phyloP scores from a whole-genome alignment of 2,797 vertebrate genomes.

The Enteromius radiatus region DNA sequence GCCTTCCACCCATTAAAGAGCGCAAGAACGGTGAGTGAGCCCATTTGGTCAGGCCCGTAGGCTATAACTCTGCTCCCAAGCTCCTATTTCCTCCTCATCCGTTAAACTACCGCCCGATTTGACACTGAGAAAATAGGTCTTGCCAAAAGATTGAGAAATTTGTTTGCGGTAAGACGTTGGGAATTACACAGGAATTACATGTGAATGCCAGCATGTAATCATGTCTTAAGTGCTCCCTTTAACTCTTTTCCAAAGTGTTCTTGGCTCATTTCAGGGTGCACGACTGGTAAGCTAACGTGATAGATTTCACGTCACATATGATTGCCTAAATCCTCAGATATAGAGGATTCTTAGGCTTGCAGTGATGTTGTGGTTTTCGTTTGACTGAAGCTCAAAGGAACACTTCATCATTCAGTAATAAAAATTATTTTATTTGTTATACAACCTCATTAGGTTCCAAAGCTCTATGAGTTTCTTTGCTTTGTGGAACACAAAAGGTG shows the following conservation, averaged over 20 bases:
- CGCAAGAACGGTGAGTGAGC: conserved; percentile 79
- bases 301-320: conserved; percentile 46
- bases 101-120: conserved; percentile 62
- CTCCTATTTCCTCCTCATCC: conserved; percentile 59
- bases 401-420: not conserved
- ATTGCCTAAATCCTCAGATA: conserved; percentile 28
- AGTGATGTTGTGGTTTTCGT: conserved; percentile 28
- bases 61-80: conserved; percentile 35
- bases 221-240: conserved; percentile 56
- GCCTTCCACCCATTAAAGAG: conserved; percentile 79
- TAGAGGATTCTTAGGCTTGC: conserved; percentile 5
- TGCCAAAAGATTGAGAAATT: conserved; percentile 60
- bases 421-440: not conserved
- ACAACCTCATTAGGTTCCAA: not conserved
- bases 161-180: conserved; percentile 67
- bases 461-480: not conserved
- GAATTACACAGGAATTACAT: conserved; percentile 66
- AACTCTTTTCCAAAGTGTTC: conserved; percentile 55
- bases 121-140: conserved; percentile 65
- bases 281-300: conserved; percentile 50
- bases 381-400: conserved; percentile 26
- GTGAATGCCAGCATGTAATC: conserved; percentile 65
- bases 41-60: not conserved
- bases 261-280: conserved; percentile 45
- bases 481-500: not conserved